Base-by-base conservation (phyloP, 1,140 invertebrate genomes). In the Zaprionus gabonicus region DNA sequence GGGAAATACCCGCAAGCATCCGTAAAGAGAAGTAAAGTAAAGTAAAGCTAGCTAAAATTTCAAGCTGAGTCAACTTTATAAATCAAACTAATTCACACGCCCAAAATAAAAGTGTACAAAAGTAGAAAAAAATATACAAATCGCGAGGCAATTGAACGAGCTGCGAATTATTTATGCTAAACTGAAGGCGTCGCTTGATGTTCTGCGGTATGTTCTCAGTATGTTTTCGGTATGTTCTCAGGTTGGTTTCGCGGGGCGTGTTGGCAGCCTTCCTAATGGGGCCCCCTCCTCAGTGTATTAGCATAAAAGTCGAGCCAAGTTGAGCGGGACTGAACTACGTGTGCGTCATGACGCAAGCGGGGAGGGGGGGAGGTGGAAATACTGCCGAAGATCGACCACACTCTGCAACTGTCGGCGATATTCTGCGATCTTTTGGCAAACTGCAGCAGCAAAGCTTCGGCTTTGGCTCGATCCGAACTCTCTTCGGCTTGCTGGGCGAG, bases 71-170 rank as follows among this genome's bases (percentile, higher is more conserved):
- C 49, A 27, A 17, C 17, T 59, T 75, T 62, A 71, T 67, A 67
- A 81, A 81, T 85, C 74, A 88, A 84, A 76, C 74, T 76, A 88
- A 91, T 90, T 88, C 85, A 90, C 85, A 88, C 85, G 85, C 84
- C 86, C 74, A 73, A 80, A 76, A 78, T 53, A 75, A 64, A 49
- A 76, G 23, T 70, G 71, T 53, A 20, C 12, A 13, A 58, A 7
- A 31, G 28, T 34, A 41, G 62, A 63, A 76, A 56, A 34, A 9
- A 57, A 38, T 34, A 17, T 49, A 78, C 57, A 79, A 80, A 76
- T 72, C 72, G 62, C 69, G 62, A 55, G 60, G 67, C 46, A 76
- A 76, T 76, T 72, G 70, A 76, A 75, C 53, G 68, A 76, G 74
- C 74, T 76, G 70, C 72, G 74, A 76, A 76, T 76, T 76, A 76